Conservation (phyloP, 2,797 vertebrate species). For the Gallinago nigripennis region DNA sequence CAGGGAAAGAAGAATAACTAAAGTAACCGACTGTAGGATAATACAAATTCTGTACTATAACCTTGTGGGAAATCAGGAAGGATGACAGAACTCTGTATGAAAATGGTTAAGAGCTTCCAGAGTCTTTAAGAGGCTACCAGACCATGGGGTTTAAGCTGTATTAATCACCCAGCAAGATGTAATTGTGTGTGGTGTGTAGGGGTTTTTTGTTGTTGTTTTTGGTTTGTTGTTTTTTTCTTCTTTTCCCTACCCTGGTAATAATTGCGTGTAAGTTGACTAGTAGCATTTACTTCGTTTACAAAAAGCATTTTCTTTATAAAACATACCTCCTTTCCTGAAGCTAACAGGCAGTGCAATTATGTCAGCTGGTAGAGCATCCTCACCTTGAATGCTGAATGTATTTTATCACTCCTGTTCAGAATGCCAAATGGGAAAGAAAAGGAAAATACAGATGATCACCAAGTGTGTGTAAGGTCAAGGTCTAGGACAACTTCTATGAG, state of each 20-base stretch:
- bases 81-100: neutral
- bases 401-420: neutral
- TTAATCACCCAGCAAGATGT: neutral
- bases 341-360: neutral
- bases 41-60: neutral
- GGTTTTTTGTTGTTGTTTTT: neutral
- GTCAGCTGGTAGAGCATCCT: neutral
- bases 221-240: neutral
- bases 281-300: neutral
- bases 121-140: neutral
- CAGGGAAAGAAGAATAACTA: neutral
- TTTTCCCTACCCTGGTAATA: neutral
- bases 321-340: neutral
- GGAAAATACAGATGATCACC: neutral
- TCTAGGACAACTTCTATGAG: neutral
- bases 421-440: neutral
- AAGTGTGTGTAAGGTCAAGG: neutral
- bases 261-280: neutral
- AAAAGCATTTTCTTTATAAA: neutral
- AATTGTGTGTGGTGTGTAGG: neutral
- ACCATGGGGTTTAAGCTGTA: neutral
- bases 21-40: neutral
- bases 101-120: conserved; percentile 2
- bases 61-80: neutral
- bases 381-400: neutral